Base-by-base conservation (phyloP, 2,113 vertebrate species). In the Solea solea region DNA sequence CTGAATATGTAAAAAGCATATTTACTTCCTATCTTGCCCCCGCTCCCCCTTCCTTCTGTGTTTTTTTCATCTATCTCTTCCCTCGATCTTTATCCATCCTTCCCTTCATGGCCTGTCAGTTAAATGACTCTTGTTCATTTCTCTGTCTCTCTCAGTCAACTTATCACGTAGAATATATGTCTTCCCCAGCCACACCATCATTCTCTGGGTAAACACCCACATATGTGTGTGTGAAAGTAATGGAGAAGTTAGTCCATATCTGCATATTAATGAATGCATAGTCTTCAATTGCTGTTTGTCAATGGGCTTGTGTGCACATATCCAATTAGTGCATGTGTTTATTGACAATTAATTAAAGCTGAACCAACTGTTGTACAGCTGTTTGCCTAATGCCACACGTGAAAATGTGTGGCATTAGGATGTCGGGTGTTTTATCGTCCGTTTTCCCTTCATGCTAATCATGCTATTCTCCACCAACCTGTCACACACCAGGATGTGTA, bases 121-220 rank as follows among this genome's bases (percentile, higher is more conserved):
- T 77, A 65, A 16, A 54, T 2, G 59, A 60, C 48, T 73, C 42
- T 25, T n/a, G 66, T 74, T 84, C 75, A 42, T 83, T 89, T 65
- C 75, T 71, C 78, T 1, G 57, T 78, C 74, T 82, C 78, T 76
- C 59, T 55, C 59, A 88, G 81, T 84, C 78, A 78, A 69, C 84
- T 51, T 52, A 78, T 80, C 78, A 82, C 70, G 63, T 15, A 12
- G 39, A 51, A 76, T 64, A 51, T 42, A 74, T 78, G 16, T 56
- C 59, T 27, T 45, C 59, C 45, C 48, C 53, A 0, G 10, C 67
- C 64, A 68, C 45, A 15, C 34, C 21, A 27, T 5, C 21, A 12
- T 27, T 53, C 16, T 53, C n/a, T 53, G 5, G 25, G 21, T 53
- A 25, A 53, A 53, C 51, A 53, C 51, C 21, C 5, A 34, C 16